phyloP scores from a whole-genome alignment of 1,140 invertebrate genomes.

The Trichonephila clavipes region DNA sequence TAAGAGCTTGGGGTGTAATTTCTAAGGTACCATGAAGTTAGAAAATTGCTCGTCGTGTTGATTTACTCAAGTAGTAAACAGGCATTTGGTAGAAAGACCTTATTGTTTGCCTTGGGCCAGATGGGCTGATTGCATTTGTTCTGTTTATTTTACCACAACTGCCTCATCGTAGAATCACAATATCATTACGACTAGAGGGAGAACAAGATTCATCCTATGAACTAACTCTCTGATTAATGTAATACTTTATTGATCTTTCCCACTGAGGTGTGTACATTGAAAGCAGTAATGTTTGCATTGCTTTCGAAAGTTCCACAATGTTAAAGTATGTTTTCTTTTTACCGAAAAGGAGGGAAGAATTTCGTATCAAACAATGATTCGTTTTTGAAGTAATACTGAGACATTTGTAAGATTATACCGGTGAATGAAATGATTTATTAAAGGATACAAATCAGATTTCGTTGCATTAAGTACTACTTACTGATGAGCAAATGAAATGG shows the following conservation, averaged over 20 bases:
- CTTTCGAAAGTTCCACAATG: background rate
- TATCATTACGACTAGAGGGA: slow-evolving; percentile 56
- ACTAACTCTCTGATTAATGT: background rate
- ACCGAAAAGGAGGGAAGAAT: background rate
- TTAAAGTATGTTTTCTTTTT: background rate
- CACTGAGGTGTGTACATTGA: background rate
- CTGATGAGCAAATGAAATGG: too few species aligned
- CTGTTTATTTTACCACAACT: slow-evolving; percentile 58
- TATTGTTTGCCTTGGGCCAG: slow-evolving; percentile 38
- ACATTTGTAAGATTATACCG: too few species aligned
- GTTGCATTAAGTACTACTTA: too few species aligned
- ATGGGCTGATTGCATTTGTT: slow-evolving; percentile 60
- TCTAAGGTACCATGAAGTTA: slow-evolving; percentile 9
- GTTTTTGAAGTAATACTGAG: background rate
- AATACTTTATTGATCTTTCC: slow-evolving; percentile 44
- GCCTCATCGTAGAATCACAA: background rate
- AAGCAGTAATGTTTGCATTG: slow-evolving; percentile 6
- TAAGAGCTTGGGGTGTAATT: background rate
- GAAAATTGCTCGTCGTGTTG: slow-evolving; percentile 54
- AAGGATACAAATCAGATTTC: too few species aligned
- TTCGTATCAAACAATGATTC: background rate
- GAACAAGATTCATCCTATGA: background rate
- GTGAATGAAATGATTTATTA: too few species aligned
- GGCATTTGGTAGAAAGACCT: background rate
- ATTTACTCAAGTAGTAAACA: slow-evolving; percentile 63